phyloP scores from a whole-genome alignment of 2,888 invertebrate species.

The Phymatocera aterrima region DNA sequence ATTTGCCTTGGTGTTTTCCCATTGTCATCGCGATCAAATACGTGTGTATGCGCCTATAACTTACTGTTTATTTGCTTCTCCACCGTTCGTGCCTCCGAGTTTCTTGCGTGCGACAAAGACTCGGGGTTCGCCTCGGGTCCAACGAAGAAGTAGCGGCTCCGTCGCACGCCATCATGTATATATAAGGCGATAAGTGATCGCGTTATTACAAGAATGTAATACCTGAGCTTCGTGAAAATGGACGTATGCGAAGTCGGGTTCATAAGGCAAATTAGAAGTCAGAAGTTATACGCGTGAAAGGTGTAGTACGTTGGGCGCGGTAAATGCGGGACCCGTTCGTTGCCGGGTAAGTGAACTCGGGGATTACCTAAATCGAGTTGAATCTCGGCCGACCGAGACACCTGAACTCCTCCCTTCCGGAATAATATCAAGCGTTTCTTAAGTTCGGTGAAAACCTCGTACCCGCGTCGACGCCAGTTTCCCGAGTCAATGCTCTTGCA shows the following conservation, averaged over 20 bases:
- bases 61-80: constrained; percentile 7
- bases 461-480: neutral
- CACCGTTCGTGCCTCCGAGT: neutral
- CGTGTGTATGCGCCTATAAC: neutral
- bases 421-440: too few species aligned
- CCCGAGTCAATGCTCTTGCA: neutral
- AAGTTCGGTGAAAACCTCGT: neutral
- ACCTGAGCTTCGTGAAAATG: too few species aligned
- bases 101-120: constrained; percentile 33
- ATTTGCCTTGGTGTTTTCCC: neutral
- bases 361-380: too few species aligned
- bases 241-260: too few species aligned
- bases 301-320: too few species aligned
- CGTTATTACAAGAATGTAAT: neutral
- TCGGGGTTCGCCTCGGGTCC: constrained; percentile 2
- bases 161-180: neutral
- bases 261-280: too few species aligned
- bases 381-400: too few species aligned
- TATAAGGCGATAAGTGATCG: neutral
- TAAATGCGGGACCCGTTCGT: too few species aligned
- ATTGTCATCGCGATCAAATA: neutral
- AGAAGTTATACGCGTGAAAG: too few species aligned
- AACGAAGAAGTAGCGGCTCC: neutral
- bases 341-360: too few species aligned
- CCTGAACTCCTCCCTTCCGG: too few species aligned